These are phyloP conservation scores for Eupithecia exiguata DNA, from an alignment of 2,888 invertebrate genomes.

Conservation along the genomic window DNA sequence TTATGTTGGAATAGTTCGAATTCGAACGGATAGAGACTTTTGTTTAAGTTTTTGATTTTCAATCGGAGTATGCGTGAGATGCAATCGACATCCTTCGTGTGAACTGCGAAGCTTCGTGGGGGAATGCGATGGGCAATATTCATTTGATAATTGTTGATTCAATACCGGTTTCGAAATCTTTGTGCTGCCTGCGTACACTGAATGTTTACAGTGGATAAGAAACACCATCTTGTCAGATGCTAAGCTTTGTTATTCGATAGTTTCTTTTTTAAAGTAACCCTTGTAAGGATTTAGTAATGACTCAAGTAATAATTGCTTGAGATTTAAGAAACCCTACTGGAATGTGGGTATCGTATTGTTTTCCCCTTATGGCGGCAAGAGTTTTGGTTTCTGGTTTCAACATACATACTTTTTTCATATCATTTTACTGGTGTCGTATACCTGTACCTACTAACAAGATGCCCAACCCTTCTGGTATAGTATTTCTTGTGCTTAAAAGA, in stretches of 20 bases:
- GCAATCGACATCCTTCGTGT: conserved; percentile 48
- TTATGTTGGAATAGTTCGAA: conserved; percentile 47
- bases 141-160: conserved; percentile 26
- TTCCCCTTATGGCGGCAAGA: conserved; percentile 52
- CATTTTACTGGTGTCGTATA: conserved; percentile 49
- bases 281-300: conserved; percentile 4
- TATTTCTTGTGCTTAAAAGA: background rate
- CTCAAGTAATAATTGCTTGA: conserved; percentile 24
- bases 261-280: background rate
- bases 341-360: conserved; percentile 58
- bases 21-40: background rate
- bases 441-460: background rate
- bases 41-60: background rate
- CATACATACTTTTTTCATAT: conserved; percentile 50
- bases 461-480: background rate
- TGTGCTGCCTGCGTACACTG: conserved; percentile 5
- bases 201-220: conserved; percentile 1
- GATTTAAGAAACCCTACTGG: conserved; percentile 57
- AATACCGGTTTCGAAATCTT: conserved; percentile 24
- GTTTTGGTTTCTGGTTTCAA: conserved; percentile 58
- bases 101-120: conserved; percentile 38
- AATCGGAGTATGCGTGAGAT: background rate
- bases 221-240: background rate
- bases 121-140: conserved; percentile 38
- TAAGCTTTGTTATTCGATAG: background rate